A percentile compares a stretch with the other conserved stretches of the same genome.
phyloP scores from a whole-genome alignment of 2,888 invertebrate genomes.

The Sussaba pulchella region DNA sequence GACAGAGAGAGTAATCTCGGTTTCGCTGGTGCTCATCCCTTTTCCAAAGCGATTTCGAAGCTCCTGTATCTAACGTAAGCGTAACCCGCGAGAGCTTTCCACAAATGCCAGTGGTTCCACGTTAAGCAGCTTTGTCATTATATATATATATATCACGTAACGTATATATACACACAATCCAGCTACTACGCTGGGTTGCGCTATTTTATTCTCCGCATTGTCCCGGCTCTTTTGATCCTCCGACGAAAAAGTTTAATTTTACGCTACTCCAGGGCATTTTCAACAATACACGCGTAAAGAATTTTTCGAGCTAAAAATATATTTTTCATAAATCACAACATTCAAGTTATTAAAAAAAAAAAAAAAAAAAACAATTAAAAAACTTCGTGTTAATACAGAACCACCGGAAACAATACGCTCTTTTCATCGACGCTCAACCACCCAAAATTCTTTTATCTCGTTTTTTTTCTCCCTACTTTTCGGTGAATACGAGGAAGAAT shows the following conservation, averaged over 20 bases:
- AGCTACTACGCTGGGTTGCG: not conserved
- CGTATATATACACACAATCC: not conserved
- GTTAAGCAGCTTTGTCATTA: constrained; percentile 44
- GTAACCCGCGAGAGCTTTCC: constrained; percentile 27
- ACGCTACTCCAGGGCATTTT: constrained; percentile 6
- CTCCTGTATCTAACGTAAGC: constrained; percentile 19
- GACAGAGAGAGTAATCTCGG: too few species aligned
- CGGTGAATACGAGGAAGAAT: not conserved
- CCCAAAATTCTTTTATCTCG: not conserved
- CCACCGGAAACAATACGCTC: not conserved
- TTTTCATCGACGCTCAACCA: constrained; percentile 8
- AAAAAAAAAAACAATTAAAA: too few species aligned
- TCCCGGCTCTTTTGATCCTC: constrained; percentile 31
- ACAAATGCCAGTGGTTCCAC: constrained; percentile 32
- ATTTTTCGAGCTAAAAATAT: not conserved
- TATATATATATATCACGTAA: constrained; percentile 15
- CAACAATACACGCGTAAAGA: not conserved
- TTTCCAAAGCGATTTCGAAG: constrained; percentile 24
- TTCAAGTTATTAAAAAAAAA: too few species aligned
- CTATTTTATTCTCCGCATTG: constrained; percentile 33
- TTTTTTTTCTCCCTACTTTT: not conserved
- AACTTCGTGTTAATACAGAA: not conserved
- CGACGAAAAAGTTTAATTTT: constrained; percentile 46
- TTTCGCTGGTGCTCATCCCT: too few species aligned
- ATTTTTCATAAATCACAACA: constrained; percentile 11